phyloP scores from a whole-genome alignment of 2,113 vertebrate genomes.

The Crotalus tigris region DNA sequence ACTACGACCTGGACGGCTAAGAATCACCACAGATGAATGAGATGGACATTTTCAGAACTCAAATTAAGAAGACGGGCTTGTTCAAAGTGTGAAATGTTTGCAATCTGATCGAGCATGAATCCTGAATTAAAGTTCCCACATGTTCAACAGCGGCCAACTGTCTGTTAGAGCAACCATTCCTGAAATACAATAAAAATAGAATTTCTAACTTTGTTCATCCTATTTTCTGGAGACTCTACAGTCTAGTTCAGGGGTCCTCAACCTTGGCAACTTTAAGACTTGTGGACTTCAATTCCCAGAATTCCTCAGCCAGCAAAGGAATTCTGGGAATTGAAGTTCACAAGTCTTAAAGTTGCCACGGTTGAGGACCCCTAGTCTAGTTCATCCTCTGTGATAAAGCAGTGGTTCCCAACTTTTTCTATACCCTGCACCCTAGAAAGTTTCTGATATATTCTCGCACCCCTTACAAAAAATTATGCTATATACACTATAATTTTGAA shows the following conservation, averaged over 20 bases:
- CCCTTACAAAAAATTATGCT: too few relatives aligned
- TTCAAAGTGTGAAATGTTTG: not conserved
- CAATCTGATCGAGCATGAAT: not conserved
- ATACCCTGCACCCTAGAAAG: too few relatives aligned
- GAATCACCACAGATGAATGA: not conserved
- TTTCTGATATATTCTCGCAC: too few relatives aligned
- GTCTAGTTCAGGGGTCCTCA: not conserved
- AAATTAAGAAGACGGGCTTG: not conserved
- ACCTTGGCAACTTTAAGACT: too few relatives aligned
- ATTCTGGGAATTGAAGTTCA: too few relatives aligned
- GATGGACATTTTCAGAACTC: not conserved
- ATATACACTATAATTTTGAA: too few relatives aligned
- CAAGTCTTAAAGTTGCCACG: too few relatives aligned
- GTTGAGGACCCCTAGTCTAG: too few relatives aligned
- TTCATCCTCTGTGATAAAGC: not conserved
- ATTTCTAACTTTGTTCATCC: not conserved
- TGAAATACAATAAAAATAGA: not conserved
- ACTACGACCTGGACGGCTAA: not conserved
- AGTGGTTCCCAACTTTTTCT: too few relatives aligned
- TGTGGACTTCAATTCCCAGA: too few relatives aligned
- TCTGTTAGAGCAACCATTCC: not conserved
- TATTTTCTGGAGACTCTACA: not conserved
- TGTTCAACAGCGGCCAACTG: not conserved
- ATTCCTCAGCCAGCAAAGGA: too few relatives aligned
- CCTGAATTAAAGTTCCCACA: not conserved